Base-by-base conservation (phyloP, 2,888 invertebrate genomes). In the Catocala sponsa region DNA sequence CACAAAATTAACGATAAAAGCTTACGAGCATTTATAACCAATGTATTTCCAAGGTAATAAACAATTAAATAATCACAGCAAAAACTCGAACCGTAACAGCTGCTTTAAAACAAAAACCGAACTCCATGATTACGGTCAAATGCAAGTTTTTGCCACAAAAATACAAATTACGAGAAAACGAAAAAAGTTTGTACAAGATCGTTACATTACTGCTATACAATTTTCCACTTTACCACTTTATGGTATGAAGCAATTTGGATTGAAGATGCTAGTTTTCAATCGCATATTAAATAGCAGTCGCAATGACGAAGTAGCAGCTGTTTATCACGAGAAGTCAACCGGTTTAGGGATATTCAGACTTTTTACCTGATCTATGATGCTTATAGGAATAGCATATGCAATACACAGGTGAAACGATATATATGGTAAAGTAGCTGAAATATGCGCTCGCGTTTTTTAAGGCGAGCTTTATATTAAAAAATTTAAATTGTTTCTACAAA, bases 131-230 rank as follows among this genome's bases (percentile, higher is more conserved):
- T 46, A 15, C 13, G 7, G 13, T 15, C 46, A 46, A 15, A 46
- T 46, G 46, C 46, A 46, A 15, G 13, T 46, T 46, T 46, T 46
- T 46, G 0, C 7, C 15, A 46, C 46, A 46, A 46, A 46, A 46
- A 44, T 44, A 44, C 44, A 13, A 5, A 15, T 46, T 46, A 46
- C 46, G 15, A 46, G 13, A 15, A 6, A 9, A 15, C 15, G 15
- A 9, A 13, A 44, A 44, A 12, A 25, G 13, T 13, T 9, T 15
- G 5, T 15, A 46, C 46, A 5, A 38, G 9, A 38, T 38, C 35
- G 9, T 25, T 25, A 2, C 7, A 38, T 38, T 7, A 0, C 6
- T 7, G 35, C 35, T 9, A 38, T 7, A 7, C 35, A 38, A 9
- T 38, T 38, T 6, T 7, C 1, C 35, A 38, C 35, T 38, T 2